These are phyloP conservation scores for Trachelus tabidus DNA, from an alignment of 2,888 invertebrate species.

Conservation along the genomic window DNA sequence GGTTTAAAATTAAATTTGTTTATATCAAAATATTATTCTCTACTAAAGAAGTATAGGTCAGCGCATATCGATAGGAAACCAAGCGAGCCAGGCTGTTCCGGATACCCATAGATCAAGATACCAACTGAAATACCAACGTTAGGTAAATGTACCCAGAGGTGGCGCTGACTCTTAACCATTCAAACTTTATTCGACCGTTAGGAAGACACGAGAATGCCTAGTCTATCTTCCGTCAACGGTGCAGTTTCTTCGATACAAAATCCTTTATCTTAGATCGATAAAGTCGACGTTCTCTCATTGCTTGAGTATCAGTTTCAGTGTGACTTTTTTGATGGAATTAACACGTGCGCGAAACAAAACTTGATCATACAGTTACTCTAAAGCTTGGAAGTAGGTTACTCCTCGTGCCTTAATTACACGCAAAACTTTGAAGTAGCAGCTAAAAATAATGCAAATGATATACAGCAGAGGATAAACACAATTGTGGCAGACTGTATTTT, in stretches of 20 bases:
- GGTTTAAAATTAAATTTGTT: neutral
- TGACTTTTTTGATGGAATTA: no score
- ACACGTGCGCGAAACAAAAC: no score
- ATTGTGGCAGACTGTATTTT: neutral
- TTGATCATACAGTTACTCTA: no score
- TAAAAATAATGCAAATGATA: no score
- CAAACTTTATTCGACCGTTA: neutral
- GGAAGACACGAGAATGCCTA: neutral
- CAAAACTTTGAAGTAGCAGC: no score
- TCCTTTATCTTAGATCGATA: neutral
- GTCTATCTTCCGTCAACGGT: neutral
- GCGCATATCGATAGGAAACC: neutral
- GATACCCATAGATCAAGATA: no score
- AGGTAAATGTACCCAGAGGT: neutral
- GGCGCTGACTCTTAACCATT: neutral
- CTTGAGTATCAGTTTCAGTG: no score
- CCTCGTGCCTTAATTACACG: no score
- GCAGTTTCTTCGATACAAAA: neutral
- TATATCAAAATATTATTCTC: neutral
- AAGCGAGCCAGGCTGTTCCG: neutral
- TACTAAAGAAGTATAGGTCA: neutral
- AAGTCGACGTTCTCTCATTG: neutral
- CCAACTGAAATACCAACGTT: neutral
- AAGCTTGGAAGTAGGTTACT: no score
- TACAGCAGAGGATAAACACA: neutral